Base-by-base conservation (phyloP, 2,797 vertebrate species). In the Falco peregrinus region DNA sequence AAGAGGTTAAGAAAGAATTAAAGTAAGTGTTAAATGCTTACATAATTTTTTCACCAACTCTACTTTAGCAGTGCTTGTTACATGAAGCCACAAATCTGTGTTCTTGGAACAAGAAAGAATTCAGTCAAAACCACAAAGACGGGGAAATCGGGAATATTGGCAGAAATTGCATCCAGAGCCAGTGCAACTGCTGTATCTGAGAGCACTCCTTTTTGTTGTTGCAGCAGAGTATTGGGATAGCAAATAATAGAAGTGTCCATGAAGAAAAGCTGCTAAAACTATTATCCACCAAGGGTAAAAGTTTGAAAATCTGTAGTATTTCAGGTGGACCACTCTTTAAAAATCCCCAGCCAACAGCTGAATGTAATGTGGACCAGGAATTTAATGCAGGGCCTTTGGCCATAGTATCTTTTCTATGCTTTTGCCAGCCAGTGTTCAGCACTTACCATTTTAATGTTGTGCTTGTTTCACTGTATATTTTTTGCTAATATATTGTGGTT, bases 1-100 rank as follows among this genome's bases (percentile, higher is more conserved):
- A 99, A 96, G 99, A 99, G 97, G 98, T 99, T 97, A 99, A 99
- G 98, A 99, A 99, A 97, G 99, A 99, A 97, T 97, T 99, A 95
- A 99, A 98, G 99, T 99, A 98, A 98, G 98, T 97, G 80, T 90
- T 83, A 73, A 57, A 71, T 87, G 69, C 87, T 45, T 86, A 79
- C 73, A 60, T 94, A 70, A 76, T 95, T 96, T 94, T 85, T 92
- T 77, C 37, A 35, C 73, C 57, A 41, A 61, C 75, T 81, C 14
- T 35, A 60, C 39, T 33, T 53, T 61, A 74, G 79, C 48, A 53
- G 37, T 68, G 6, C 71, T 65, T 78, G 76, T 94, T 87, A 48
- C 89, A 43, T 85, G 70, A 90, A 81, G 26, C 95, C 81, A 41
- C 53, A 87, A 85, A 95, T 94, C 90, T 63, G 45, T 95, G 90